Base-by-base conservation (phyloP, 2,797 vertebrate species). In the Apogon hyalosoma region DNA sequence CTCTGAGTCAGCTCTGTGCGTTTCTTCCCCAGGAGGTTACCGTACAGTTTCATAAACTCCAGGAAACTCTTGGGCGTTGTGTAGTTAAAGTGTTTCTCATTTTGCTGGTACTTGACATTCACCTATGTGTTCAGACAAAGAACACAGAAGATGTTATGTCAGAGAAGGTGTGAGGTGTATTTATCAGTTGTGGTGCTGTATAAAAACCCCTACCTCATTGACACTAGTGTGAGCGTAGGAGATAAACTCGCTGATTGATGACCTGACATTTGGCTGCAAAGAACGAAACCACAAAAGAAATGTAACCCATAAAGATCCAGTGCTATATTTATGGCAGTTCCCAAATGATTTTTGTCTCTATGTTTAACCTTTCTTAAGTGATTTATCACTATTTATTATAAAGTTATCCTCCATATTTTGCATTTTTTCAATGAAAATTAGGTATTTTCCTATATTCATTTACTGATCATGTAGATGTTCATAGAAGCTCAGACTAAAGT, bases 41-140 rank as follows among this genome's bases (percentile, higher is more conserved):
- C 82, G 1, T 95, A 94, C 12, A 94, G 82, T 57, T 90, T 95
- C 88, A 96, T 94, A 36, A 95, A 94, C 87, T 95, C 94, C 64
- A 96, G 91, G 84, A 96, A 96, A 83, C 93, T 95, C 88, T 96
- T 96, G 2, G 94, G 94, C 0, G 95, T 94, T 19, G 93, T 95
- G 90, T 94, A 95, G 88, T 95, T 95, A 49, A 93, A 94, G 83
- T 92, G 94, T 73, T 95, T 96, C 79, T 95, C 94, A 49, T 91
- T 95, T 88, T 95, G 94, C 80, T 94, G 94, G 85, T 95, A 96
- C 71, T 93, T 95, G 55, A 94, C 70, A 42, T 91, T 95, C 61
- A 95, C 92, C 87, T 94, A 71, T 38, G 0, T 57, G 16, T 53
- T 49, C 9, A 21, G 18, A 16, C 14, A 40, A 60, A 45, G 11